Evolutionary conservation across 2,113 vertebrate species (phyloP).

Genomic region (Panthera leo): DNA sequence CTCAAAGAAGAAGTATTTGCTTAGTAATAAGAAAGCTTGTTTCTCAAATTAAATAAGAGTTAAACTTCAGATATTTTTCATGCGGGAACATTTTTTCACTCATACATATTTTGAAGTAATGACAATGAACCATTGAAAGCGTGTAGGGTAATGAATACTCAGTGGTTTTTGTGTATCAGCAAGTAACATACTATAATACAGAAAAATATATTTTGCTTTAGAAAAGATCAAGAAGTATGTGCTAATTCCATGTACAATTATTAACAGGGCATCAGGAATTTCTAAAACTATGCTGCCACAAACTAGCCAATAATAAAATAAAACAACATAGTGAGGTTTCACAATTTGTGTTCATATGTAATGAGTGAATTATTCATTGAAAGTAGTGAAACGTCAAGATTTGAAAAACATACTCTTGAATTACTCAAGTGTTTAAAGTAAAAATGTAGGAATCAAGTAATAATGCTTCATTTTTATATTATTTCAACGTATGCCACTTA

Average conservation of each 20-base stretch:
- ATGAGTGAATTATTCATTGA: not conserved
- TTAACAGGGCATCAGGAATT: constrained; percentile 54
- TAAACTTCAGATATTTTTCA: not conserved
- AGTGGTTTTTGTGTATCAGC: not conserved
- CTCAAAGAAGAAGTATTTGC: not conserved
- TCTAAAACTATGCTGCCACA: constrained; percentile 51
- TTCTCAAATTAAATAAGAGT: not conserved
- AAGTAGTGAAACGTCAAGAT: not conserved
- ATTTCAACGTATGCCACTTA: not conserved
- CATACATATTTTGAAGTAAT: not conserved
- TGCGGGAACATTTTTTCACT: not conserved
- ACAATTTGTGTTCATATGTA: not conserved
- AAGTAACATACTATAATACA: constrained; percentile 18
- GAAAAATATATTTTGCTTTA: constrained; percentile 46
- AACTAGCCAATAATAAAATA: constrained; percentile 54
- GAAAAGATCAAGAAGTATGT: constrained; percentile 42
- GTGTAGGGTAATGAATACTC: not conserved
- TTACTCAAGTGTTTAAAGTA: not conserved
- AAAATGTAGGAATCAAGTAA: not conserved
- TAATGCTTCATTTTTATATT: constrained; percentile 10
- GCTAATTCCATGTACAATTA: constrained; percentile 37
- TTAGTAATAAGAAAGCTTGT: not conserved
- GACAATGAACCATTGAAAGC: not conserved
- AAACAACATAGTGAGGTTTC: not conserved
- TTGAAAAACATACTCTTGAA: not conserved